Percentiles rank a stretch among this genome's conserved stretches.
phyloP scores from a whole-genome alignment of 2,888 invertebrate genomes.

The Callosobruchus maculatus region DNA sequence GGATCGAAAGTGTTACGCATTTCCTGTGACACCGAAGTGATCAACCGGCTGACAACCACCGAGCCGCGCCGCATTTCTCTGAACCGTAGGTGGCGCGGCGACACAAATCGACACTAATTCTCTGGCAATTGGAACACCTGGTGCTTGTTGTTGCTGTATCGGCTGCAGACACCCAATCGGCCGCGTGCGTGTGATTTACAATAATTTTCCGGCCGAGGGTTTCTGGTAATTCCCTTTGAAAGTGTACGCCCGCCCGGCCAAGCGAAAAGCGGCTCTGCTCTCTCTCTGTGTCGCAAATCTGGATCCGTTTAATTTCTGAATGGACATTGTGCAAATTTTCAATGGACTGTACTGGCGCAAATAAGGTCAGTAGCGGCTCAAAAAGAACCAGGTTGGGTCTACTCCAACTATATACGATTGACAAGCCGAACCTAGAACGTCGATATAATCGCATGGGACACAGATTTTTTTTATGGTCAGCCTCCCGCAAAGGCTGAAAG shows the following conservation, averaged over 20 bases:
- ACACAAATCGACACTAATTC: neutral
- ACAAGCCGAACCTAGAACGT: too few relatives aligned
- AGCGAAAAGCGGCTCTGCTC: neutral
- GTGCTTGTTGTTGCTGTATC: neutral
- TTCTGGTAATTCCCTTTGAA: neutral
- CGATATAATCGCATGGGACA: too few relatives aligned
- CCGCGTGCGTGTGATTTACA: neutral
- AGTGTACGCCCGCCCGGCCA: neutral
- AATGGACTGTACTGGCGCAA: neutral
- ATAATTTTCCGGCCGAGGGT: neutral
- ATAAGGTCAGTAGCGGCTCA: neutral
- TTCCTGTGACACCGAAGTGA: neutral
- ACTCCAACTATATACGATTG: too few relatives aligned
- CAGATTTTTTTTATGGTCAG: too few relatives aligned
- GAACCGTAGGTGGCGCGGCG: neutral
- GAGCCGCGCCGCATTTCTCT: neutral
- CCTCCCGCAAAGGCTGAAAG: too few relatives aligned
- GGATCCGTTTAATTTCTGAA: neutral
- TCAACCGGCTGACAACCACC: neutral
- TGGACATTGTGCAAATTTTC: neutral
- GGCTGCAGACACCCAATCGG: neutral
- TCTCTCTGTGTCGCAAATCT: neutral
- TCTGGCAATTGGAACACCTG: neutral
- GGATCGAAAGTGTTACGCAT: neutral
- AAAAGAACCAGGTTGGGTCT: neutral